Evolutionary conservation across 1,140 invertebrate species (phyloP).

Genomic region (Tenebrio molitor): DNA sequence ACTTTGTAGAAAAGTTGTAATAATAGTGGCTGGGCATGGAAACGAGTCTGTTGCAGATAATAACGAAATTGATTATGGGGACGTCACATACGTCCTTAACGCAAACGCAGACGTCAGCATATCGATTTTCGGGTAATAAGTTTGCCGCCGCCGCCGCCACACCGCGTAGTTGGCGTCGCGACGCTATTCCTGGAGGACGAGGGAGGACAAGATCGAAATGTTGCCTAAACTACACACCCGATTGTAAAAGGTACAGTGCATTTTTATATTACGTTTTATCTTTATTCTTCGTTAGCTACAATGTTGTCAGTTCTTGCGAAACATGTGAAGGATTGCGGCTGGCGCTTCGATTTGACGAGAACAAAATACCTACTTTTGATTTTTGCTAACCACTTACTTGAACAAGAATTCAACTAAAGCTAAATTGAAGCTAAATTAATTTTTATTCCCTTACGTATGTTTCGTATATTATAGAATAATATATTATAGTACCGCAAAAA

Average conservation of each 20-base stretch:
- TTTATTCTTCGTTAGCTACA: too few species aligned
- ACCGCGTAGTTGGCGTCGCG: conserved; percentile 40
- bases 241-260: conserved; percentile 29
- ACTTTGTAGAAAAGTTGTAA: not conserved
- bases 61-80: conserved; percentile 1
- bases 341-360: too few species aligned
- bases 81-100: conserved; percentile 15
- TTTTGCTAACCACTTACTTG: too few species aligned
- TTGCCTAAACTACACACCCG: conserved; percentile 40
- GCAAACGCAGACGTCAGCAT: conserved; percentile 47
- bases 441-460: too few species aligned
- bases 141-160: conserved; percentile 46
- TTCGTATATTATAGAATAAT: too few species aligned
- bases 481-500: too few species aligned
- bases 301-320: too few species aligned
- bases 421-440: too few species aligned
- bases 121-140: conserved; percentile 51
- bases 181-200: conserved; percentile 18
- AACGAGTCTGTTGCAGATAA: not conserved
- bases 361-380: too few species aligned
- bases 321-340: too few species aligned
- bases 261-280: too few species aligned
- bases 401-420: too few species aligned
- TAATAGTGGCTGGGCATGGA: not conserved
- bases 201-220: conserved; percentile 20